Conservation (phyloP, 2,888 invertebrate species). For the Chouioia cunea region DNA sequence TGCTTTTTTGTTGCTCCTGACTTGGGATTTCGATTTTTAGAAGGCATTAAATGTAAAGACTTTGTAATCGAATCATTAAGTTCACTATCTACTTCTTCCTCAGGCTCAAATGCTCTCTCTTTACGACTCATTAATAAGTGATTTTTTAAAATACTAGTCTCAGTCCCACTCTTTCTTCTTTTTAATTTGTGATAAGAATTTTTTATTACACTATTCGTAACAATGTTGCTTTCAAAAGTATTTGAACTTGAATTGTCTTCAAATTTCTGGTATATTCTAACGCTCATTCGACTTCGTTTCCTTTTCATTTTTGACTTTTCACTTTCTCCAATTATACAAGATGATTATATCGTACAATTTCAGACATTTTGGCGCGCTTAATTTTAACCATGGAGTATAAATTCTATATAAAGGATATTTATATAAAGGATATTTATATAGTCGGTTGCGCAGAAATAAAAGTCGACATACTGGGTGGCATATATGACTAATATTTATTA, state of each 20-base stretch:
- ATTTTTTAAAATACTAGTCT: not conserved
- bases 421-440: no score
- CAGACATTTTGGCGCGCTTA: no score
- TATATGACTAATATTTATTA: no score
- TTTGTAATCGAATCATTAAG: not conserved
- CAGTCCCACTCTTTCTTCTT: not conserved
- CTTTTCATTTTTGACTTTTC: slow-evolving; percentile 5
- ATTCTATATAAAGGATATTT: no score
- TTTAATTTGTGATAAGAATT: slow-evolving; percentile 50
- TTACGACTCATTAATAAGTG: not conserved
- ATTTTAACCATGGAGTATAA: no score
- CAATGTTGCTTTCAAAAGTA: slow-evolving; percentile 54
- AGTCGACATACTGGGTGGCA: no score
- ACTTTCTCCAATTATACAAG: not conserved
- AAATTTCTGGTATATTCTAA: slow-evolving; percentile 54
- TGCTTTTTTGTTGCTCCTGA: no score
- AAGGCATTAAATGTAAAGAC: not conserved
- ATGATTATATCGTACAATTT: no score
- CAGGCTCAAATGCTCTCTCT: not conserved
- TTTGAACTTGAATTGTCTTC: slow-evolving; percentile 50
- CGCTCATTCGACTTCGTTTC: slow-evolving; percentile 57
- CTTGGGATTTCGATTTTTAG: no score
- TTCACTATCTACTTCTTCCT: not conserved
- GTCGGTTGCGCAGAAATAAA: no score
- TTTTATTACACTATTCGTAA: slow-evolving; percentile 57